These are phyloP conservation scores for Cryptosula pallasiana DNA, from an alignment of 2,888 invertebrate species.

Conservation along the genomic window DNA sequence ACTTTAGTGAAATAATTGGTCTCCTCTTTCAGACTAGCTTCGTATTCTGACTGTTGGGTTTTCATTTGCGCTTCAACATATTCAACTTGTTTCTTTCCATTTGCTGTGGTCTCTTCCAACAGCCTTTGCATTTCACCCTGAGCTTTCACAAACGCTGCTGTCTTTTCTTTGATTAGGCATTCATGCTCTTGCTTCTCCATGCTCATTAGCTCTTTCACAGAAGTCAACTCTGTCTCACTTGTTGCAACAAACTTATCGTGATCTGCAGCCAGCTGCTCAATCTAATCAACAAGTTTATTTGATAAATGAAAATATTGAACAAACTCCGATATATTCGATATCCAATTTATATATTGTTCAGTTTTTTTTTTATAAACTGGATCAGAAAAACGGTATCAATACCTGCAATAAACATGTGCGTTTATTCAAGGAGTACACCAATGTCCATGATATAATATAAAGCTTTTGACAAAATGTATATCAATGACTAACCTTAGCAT, in stretches of 20 bases:
- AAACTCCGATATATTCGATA: too few species aligned
- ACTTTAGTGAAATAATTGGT: not conserved
- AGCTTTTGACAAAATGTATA: too few species aligned
- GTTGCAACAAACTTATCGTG: not conserved
- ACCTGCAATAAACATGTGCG: too few species aligned
- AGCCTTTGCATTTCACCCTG: not conserved
- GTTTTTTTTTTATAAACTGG: too few species aligned
- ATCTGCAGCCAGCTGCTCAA: not conserved
- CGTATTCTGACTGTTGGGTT: not conserved
- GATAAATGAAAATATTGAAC: not conserved
- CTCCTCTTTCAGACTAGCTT: not conserved
- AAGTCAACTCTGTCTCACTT: not conserved
- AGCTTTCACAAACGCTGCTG: not conserved
- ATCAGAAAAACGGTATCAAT: too few species aligned
- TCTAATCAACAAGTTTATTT: not conserved
- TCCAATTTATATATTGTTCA: too few species aligned
- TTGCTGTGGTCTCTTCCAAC: conserved; percentile 1
- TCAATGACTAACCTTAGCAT: not conserved
- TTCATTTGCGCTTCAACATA: not conserved
- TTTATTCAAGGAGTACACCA: too few species aligned
- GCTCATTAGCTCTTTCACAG: not conserved
- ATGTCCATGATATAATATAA: too few species aligned
- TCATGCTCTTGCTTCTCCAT: not conserved
- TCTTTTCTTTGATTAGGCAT: not conserved
- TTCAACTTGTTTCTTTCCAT: not conserved